These are phyloP conservation scores for Ammodytes dubius DNA, from an alignment of 2,113 vertebrate species.

Conservation along the genomic window DNA sequence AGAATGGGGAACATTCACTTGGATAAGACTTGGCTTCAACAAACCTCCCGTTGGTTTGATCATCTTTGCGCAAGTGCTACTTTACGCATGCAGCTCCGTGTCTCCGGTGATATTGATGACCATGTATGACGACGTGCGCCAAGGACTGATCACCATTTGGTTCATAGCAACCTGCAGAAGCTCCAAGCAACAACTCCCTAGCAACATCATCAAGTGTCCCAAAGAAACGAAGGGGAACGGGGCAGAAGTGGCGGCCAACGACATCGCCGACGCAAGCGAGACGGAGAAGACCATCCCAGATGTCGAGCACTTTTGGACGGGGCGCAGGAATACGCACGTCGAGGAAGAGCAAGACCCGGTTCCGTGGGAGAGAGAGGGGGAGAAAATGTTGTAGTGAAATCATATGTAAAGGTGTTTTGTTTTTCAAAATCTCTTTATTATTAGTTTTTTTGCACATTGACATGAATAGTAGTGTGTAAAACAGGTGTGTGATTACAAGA, in stretches of 20 bases:
- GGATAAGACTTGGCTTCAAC: constrained; percentile 76
- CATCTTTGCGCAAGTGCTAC: constrained; percentile 78
- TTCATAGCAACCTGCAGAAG: constrained; percentile 64
- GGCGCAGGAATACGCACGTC: constrained; percentile 80
- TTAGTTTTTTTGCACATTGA: background rate
- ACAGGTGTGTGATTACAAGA: too few relatives aligned
- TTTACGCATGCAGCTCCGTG: constrained; percentile 82
- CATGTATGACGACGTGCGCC: constrained; percentile 84
- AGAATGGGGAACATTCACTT: constrained; percentile 85
- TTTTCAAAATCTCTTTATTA: too few relatives aligned
- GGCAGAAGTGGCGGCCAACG: constrained; percentile 67
- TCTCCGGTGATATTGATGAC: constrained; percentile 80
- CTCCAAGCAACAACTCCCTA: constrained; percentile 22
- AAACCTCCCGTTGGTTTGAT: constrained; percentile 77
- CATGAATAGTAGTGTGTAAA: too few relatives aligned
- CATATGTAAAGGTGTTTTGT: background rate
- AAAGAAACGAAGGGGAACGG: constrained; percentile 67
- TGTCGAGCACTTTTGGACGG: constrained; percentile 88
- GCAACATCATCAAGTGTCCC: constrained; percentile 28
- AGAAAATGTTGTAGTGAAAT: constrained; percentile 72
- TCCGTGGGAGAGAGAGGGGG: constrained; percentile 86
- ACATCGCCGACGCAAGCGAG: constrained; percentile 57
- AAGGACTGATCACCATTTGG: constrained; percentile 75
- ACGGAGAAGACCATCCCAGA: constrained; percentile 79
- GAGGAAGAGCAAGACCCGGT: constrained; percentile 83